Percentiles rank a stretch among this genome's conserved stretches.
Conservation (phyloP, 2,888 invertebrate genomes). For the Melieria picta region DNA sequence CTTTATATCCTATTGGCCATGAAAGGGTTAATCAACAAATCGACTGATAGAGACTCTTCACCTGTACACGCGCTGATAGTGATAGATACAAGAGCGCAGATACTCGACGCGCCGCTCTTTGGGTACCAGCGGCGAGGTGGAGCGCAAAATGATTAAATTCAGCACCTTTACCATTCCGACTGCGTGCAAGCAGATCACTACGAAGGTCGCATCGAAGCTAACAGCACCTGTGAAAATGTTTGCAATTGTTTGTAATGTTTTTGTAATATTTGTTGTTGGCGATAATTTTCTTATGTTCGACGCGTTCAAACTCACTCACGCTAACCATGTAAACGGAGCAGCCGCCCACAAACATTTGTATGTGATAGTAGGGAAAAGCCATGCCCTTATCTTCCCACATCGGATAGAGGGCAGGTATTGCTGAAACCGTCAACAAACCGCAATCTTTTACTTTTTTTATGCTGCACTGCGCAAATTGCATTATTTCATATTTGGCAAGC, state of each 20-base stretch:
- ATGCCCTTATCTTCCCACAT: slow-evolving; percentile 54
- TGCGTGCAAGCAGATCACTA: slow-evolving; percentile 53
- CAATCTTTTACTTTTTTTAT: too few species aligned
- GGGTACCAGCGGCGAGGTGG: slow-evolving; percentile 54
- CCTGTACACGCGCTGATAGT: slow-evolving; percentile 52
- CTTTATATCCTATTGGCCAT: too few species aligned
- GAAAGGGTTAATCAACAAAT: too few species aligned
- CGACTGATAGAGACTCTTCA: slow-evolving; percentile 22
- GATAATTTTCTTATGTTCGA: too few species aligned
- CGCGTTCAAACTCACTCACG: slow-evolving; percentile 46
- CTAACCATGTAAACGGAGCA: slow-evolving; percentile 43
- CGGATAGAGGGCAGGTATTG: slow-evolving; percentile 50
- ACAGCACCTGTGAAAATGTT: slow-evolving; percentile 47
- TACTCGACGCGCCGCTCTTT: slow-evolving; percentile 50
- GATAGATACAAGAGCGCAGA: slow-evolving; percentile 53
- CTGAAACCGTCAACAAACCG: too few species aligned
- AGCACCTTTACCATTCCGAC: slow-evolving; percentile 53
- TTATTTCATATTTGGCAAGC: background rate
- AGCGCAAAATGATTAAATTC: slow-evolving; percentile 37
- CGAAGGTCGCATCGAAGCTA: slow-evolving; percentile 57
- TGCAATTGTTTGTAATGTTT: background rate
- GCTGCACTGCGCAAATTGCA: too few species aligned
- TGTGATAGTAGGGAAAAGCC: slow-evolving; percentile 52
- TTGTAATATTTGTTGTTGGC: background rate
- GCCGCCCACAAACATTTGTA: slow-evolving; percentile 49